Conservation (phyloP, 1,140 invertebrate species). For the Ephestia elutella region DNA sequence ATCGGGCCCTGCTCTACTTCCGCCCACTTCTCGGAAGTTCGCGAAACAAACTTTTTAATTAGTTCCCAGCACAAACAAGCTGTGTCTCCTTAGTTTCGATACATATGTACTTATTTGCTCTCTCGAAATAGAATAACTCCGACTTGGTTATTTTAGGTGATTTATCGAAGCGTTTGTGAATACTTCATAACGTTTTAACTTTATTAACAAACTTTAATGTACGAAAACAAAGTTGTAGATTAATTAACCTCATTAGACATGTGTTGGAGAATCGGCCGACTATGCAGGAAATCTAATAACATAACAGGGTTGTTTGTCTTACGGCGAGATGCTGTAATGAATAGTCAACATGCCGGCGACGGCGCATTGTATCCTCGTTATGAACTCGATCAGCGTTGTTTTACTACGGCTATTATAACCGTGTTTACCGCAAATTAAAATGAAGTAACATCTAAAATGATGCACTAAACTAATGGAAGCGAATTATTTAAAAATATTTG, state of each 20-base stretch:
- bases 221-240: conserved; percentile 15
- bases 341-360: conserved; percentile 56
- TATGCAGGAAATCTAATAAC: conserved; percentile 52
- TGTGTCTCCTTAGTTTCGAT: conserved; percentile 54
- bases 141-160: conserved; percentile 27
- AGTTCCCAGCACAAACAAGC: conserved; percentile 69
- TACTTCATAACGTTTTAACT: conserved; percentile 14
- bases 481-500: neutral
- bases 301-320: conserved; percentile 56
- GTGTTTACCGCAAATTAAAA: conserved; percentile 30
- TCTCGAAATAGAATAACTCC: conserved; percentile 33
- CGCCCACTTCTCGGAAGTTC: conserved; percentile 52
- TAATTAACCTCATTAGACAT: conserved; percentile 26
- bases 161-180: conserved; percentile 21
- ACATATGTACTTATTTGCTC: conserved; percentile 41
- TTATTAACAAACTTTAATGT: conserved; percentile 17
- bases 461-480: neutral
- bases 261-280: conserved; percentile 21
- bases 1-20: conserved; percentile 47
- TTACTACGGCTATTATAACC: conserved; percentile 46
- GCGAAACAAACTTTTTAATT: conserved; percentile 72
- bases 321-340: conserved; percentile 58
- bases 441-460: neutral
- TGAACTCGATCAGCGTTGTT: conserved; percentile 52
- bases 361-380: conserved; percentile 38